Conservation (phyloP, 2,113 vertebrate genomes). For the Myxocyprinus asiaticus region DNA sequence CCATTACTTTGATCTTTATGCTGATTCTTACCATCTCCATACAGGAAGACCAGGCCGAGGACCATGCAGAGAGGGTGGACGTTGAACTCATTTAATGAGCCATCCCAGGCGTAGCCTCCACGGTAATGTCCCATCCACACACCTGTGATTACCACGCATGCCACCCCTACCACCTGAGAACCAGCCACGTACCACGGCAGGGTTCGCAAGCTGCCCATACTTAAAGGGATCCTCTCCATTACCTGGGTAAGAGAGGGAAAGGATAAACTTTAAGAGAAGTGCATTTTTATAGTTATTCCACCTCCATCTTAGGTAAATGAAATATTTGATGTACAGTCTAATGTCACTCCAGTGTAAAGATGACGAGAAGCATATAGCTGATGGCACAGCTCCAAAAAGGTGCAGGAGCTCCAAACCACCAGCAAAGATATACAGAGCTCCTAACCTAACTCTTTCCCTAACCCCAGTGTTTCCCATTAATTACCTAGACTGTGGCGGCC, state of each 20-base stretch:
- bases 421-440: no score
- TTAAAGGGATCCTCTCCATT: slow-evolving; percentile 72
- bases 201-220: not conserved
- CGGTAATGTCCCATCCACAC: slow-evolving; percentile 89
- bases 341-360: no score
- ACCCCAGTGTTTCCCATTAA: no score
- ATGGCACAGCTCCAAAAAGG: no score
- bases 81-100: slow-evolving; percentile 81
- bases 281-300: no score
- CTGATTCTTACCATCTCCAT: slow-evolving; percentile 85
- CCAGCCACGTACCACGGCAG: slow-evolving; percentile 78
- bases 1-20: not conserved
- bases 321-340: no score
- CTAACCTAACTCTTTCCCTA: no score
- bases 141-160: slow-evolving; percentile 76
- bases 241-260: slow-evolving; percentile 10
- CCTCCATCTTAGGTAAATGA: no score
- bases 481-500: no score
- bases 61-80: slow-evolving; percentile 94
- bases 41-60: slow-evolving; percentile 89
- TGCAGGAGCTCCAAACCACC: no score
- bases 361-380: no score
- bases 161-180: slow-evolving; percentile 87
- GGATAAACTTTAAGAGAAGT: no score
- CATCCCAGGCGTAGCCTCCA: slow-evolving; percentile 87